Evolutionary conservation across 53 echinoderm and acorn worm species (phyloP), one percentile per base, ranked within the genome.

Genomic region (Paracentrotus lividus): DNA sequence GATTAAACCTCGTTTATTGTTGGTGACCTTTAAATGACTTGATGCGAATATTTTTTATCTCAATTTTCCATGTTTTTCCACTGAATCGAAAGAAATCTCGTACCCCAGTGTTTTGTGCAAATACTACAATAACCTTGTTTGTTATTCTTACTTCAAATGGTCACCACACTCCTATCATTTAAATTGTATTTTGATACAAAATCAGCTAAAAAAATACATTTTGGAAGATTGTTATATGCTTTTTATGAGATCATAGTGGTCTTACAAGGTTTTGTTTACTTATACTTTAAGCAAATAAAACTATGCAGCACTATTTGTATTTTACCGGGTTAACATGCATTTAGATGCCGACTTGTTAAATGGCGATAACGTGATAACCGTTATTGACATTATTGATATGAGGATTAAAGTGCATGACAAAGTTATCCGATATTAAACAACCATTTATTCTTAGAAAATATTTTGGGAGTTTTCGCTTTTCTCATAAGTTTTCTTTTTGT

Each of bases 371-470:
- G 38, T 20, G 38, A 72, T 32, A 5, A 6, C 38, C 18, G 6
- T 18, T 72, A 72, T 72, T 72, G 72, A 72, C 72, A 72, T 10
- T 38, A 20, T 18, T 57, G 40, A 20, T 36, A 66, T 38, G 32
- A 72, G 32, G 72, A 38, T 26, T 72, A 36, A 72, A 40, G 72
- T 72, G 20, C 72, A 72, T 18, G 8, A 38, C 36, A 38, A 29
- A 1, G 27, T 8, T n/a, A 66, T 29, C 57, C 57, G 57, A 57
- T 10, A 18, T 38, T 32, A 72, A n/a, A n/a, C n/a, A n/a, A n/a
- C n/a, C n/a, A n/a, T n/a, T n/a, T 72, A 72, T 72, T 72, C 72
- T 18, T 72, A 32, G 72, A 72, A 67, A 72, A 72, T 72, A 72
- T 36, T 18, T 36, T 1, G 72, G 72, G 72, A 72, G 72, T 72